Evolutionary conservation across 2,888 invertebrate species (phyloP), one percentile per base, ranked within the genome.

Genomic region (Oscheius sp.): DNA sequence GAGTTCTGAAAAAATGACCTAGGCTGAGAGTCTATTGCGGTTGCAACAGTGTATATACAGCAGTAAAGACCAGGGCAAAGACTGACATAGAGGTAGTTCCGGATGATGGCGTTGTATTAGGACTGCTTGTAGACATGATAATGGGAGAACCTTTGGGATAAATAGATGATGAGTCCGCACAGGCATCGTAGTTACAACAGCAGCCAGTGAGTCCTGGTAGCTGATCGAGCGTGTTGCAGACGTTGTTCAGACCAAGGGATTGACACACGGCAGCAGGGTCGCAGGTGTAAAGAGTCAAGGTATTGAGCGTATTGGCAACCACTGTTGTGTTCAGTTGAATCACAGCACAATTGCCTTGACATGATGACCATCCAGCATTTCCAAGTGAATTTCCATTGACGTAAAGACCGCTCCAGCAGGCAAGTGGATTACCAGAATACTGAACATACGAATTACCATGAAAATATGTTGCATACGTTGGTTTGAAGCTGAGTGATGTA

Each of bases 401-500:
- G 59, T 73, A 75, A 24, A 75, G 38, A 47, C 73, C 77, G 17
- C 65, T 67, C 66, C 73, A 75, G 63, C 77, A 77, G 28, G 71
- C 72, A 54, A 77, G 73, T 14, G 75, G 63, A 3, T 51, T 47
- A 45, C 70, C 74, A 54, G 45, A 56, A 67, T 61, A 44, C 66
- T 61, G 56, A 70, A 70, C 50, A 66, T 57, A 12, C 69, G 62
- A 28, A 4, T 61, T 17, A 12, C 24, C 12, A 61, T 8, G 67
- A 68, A 50, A 17, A 24, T 4, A 26, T 38, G 22, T 4, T 8
- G 36, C 32, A 17, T 14, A 24, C 61, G 26, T 22, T 65, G 62
- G 38, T 38, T 72, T 63, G 36, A 70, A 38, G 54, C 65, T 65
- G 14, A 49, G 45, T 38, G 47, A n/a, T 28, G 30, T 20, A 14